Evolutionary conservation across 2,888 invertebrate species (phyloP).

Genomic region (Microchrysa polita): DNA sequence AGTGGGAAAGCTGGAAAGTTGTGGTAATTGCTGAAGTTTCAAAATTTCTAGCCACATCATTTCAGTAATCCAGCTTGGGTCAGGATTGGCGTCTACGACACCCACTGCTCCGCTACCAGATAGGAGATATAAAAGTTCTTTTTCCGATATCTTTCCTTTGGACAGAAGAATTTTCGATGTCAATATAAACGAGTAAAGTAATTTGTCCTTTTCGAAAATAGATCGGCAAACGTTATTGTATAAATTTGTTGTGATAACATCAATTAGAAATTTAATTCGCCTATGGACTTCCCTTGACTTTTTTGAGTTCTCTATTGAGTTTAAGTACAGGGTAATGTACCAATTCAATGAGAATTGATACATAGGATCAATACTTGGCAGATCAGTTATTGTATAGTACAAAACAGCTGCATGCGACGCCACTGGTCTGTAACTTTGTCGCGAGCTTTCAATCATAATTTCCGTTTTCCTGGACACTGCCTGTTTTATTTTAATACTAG

Average conservation of each 20-base stretch:
- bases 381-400: constrained; percentile 87
- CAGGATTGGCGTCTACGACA: constrained; percentile 70
- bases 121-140: constrained; percentile 80
- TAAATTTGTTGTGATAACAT: constrained; percentile 82
- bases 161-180: constrained; percentile 75
- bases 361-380: constrained; percentile 92
- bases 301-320: constrained; percentile 63
- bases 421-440: constrained; percentile 84
- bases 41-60: constrained; percentile 85
- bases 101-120: constrained; percentile 71
- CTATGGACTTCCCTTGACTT: constrained; percentile 74
- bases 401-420: constrained; percentile 86
- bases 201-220: constrained; percentile 88
- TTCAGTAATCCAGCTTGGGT: constrained; percentile 80
- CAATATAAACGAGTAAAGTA: constrained; percentile 82
- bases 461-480: constrained; percentile 84
- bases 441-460: constrained; percentile 81
- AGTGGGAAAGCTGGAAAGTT: constrained; percentile 70
- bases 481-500: constrained; percentile 86
- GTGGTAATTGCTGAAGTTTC: constrained; percentile 73
- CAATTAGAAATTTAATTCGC: constrained; percentile 81
- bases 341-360: constrained; percentile 94
- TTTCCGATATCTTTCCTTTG: constrained; percentile 67
- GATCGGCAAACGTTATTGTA: constrained; percentile 90
- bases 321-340: constrained; percentile 78